Conservation (phyloP, 1,140 invertebrate genomes). For the Drosophila sechellia region DNA sequence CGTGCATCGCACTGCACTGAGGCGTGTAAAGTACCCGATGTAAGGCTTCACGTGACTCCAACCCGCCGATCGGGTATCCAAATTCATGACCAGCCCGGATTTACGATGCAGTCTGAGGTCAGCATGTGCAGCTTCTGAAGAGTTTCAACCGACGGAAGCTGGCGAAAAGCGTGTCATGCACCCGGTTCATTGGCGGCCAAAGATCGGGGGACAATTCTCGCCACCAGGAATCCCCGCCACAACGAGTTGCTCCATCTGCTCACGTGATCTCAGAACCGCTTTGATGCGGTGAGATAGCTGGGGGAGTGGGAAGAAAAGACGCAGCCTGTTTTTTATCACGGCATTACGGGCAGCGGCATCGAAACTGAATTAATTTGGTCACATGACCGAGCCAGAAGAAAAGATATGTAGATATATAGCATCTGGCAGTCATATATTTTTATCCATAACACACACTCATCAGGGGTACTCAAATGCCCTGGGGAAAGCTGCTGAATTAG, state of each 20-base stretch:
- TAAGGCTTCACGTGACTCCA: conserved; percentile 77
- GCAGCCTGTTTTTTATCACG: conserved; percentile 41
- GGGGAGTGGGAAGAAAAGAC: conserved; percentile 10
- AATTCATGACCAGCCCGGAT: conserved; percentile 32
- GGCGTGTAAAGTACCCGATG: conserved; percentile 69
- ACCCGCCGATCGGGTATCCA: conserved; percentile 32
- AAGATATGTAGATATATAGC: conserved; percentile 43
- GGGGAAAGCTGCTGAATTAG: conserved; percentile 8
- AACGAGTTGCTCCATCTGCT: conserved; percentile 22
- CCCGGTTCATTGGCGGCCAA: conserved; percentile 62
- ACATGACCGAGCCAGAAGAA: conserved; percentile 63
- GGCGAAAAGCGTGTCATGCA: conserved; percentile 60
- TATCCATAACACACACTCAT: conserved; percentile 9
- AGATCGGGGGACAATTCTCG: neutral
- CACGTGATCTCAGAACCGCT: conserved; percentile 46
- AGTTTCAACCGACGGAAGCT: conserved; percentile 38
- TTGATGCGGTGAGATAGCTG: conserved; percentile 10
- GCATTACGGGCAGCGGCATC: conserved; percentile 44
- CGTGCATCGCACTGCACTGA: conserved; percentile 66
- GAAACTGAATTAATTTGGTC: conserved; percentile 67
- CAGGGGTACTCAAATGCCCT: conserved; percentile 35
- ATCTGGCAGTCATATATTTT: conserved; percentile 35
- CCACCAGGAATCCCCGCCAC: conserved; percentile 1
- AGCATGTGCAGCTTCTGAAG: conserved; percentile 31
- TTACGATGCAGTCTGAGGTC: conserved; percentile 51